phyloP scores from a whole-genome alignment of 2,888 invertebrate genomes.

The Cheilosia grossa region DNA sequence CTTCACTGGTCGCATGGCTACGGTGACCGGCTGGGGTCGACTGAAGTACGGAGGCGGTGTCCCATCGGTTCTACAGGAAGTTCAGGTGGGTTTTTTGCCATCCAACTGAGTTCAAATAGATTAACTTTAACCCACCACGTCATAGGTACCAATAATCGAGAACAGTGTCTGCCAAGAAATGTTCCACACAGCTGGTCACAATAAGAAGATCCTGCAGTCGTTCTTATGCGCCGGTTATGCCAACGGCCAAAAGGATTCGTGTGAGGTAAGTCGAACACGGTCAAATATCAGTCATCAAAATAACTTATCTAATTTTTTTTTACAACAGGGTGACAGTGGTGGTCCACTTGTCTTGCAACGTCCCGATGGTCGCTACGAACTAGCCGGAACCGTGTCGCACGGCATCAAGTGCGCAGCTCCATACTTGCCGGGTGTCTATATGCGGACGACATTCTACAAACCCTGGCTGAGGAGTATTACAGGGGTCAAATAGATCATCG shows the following conservation, averaged over 20 bases:
- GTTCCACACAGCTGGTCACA: constrained; percentile 95
- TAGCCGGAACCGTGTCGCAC: constrained; percentile 96
- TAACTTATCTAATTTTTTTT: constrained; percentile 9
- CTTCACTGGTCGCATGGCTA: constrained; percentile 93
- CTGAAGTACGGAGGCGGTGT: constrained; percentile 95
- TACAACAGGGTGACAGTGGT: constrained; percentile 93
- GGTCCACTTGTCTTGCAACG: constrained; percentile 94
- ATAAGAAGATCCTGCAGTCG: constrained; percentile 92
- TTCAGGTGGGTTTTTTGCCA: constrained; percentile 85
- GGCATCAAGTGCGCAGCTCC: constrained; percentile 98
- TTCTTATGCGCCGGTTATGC: constrained; percentile 97
- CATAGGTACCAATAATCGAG: constrained; percentile 93
- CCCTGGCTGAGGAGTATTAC: constrained; percentile 95
- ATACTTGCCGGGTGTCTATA: constrained; percentile 95
- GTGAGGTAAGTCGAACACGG: constrained; percentile 87
- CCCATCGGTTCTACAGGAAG: constrained; percentile 94
- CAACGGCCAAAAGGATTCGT: constrained; percentile 95
- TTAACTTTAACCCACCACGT: background rate
- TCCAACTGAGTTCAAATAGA: background rate
- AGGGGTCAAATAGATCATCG: constrained; percentile 86
- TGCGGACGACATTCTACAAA: constrained; percentile 95
- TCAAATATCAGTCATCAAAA: background rate
- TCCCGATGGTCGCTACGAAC: constrained; percentile 92
- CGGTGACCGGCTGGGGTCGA: constrained; percentile 96
- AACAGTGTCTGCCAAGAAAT: constrained; percentile 96